A percentile compares a stretch with the other conserved stretches of the same genome.
Evolutionary conservation across 2,797 vertebrate genomes (phyloP).

Genomic region (Dermochelys coriacea): DNA sequence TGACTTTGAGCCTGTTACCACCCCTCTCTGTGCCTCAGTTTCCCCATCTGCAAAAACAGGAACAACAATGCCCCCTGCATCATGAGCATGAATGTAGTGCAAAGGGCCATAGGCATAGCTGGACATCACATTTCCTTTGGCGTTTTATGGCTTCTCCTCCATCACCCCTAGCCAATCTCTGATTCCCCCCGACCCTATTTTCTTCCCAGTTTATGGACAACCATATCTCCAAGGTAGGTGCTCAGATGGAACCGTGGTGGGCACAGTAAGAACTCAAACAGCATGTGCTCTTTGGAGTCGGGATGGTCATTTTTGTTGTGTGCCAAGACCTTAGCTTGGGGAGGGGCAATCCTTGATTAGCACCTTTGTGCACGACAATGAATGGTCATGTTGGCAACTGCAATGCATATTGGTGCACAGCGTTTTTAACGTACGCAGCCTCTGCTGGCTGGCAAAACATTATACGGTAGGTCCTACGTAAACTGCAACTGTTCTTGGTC

Average conservation of each 20-base stretch:
- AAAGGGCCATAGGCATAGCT: slow-evolving; percentile 12
- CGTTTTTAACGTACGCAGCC: neutral
- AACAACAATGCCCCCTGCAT: slow-evolving; percentile 2
- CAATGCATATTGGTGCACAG: neutral
- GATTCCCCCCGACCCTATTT: slow-evolving; percentile 11
- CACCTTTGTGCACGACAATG: no score
- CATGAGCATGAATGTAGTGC: slow-evolving; percentile 30
- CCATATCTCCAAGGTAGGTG: no score
- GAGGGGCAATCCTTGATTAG: no score
- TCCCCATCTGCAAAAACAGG: slow-evolving; percentile 31
- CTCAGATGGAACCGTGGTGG: no score
- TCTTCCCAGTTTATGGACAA: slow-evolving; percentile 11
- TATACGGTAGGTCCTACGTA: neutral
- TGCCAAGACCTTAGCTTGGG: no score
- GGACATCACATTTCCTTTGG: neutral
- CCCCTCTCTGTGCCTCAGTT: slow-evolving; percentile 18
- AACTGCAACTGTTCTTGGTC: neutral
- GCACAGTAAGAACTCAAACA: no score
- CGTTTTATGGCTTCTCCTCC: neutral
- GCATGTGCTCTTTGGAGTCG: no score
- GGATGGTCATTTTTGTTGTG: no score
- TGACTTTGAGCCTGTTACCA: slow-evolving; percentile 21
- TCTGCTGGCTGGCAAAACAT: neutral
- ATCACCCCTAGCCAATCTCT: neutral
- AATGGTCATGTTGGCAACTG: no score